Evolutionary conservation across 1,140 invertebrate species (phyloP), one percentile per base, ranked within the genome.

Genomic region (Pectinophora gossypiella): DNA sequence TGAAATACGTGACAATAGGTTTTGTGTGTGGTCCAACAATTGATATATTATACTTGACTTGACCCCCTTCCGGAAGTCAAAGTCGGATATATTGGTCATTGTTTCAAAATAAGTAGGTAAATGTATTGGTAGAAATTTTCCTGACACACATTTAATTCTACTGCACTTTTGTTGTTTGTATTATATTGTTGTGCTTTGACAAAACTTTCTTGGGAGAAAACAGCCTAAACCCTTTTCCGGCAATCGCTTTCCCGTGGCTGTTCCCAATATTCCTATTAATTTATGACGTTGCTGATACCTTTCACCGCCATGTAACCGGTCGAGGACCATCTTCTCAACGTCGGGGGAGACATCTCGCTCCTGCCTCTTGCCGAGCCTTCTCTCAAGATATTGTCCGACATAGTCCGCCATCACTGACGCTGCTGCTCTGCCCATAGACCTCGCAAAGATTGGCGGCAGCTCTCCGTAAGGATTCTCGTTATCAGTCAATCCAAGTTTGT

Each of bases 381-480:
- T 89, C 18, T 92, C 90, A 20, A 95, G 76, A 62, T 94, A 92
- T 16, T 91, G 88, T 0, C 91, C 90, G 5, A 96, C 90, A 65
- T 95, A 95, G 51, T 94, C 90, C 0, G 91, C 91, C 72, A 93
- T 87, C 63, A 91, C 78, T 40, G 91, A 89, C 0, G 92, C 92
- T 0, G 93, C 93, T 15, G 92, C 89, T 43, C 91, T 89, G 7
- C 94, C 91, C 88, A 95, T 91, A 3, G 93, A 93, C 48, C 84
- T 49, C 0, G 91, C 93, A 48, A 95, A 90, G 1, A 92, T 87
- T 1, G 93, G 91, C 0, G 94, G 94, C 23, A 95, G 72, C n/a
- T 91, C 91, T 3, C 95, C 94, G 63, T 94, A 93, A 0, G 94
- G 94, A 84, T 96, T 96, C 67, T 95, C 93, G 64, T 95, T 95